A percentile compares a stretch with the other conserved stretches of the same genome.
Evolutionary conservation across 2,797 vertebrate genomes (phyloP).

Genomic region (Falco naumanni): DNA sequence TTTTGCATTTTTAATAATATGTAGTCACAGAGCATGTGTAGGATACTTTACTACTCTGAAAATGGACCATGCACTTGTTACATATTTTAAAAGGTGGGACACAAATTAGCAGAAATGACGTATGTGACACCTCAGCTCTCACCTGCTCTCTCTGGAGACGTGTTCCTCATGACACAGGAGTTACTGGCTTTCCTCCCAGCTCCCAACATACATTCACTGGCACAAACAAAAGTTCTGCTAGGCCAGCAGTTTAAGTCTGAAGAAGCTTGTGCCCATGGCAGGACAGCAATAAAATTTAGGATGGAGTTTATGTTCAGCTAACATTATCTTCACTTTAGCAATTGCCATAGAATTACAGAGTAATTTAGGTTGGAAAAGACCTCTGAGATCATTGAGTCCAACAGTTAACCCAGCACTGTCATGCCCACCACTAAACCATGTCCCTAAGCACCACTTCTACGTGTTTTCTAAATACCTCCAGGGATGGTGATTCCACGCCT

Average conservation of each 20-base stretch:
- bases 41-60: neutral
- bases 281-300: neutral
- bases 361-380: too few species aligned
- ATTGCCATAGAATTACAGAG: too few species aligned
- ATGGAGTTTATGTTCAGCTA: neutral
- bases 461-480: too few species aligned
- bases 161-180: neutral
- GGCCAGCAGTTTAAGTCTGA: neutral
- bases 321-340: neutral
- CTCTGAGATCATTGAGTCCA: too few species aligned
- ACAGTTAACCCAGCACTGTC: too few species aligned
- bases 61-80: neutral
- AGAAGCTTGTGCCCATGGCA: neutral
- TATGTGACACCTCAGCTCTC: neutral
- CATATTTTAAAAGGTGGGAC: neutral
- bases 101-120: neutral
- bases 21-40: neutral
- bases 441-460: too few species aligned
- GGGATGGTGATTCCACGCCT: too few species aligned
- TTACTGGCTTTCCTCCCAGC: neutral
- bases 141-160: neutral
- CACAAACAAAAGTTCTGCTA: neutral
- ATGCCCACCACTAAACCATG: too few species aligned
- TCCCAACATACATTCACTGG: neutral
- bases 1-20: neutral